Evolutionary conservation across 2,113 vertebrate species (phyloP).

Genomic region (Pterocles orientalis): DNA sequence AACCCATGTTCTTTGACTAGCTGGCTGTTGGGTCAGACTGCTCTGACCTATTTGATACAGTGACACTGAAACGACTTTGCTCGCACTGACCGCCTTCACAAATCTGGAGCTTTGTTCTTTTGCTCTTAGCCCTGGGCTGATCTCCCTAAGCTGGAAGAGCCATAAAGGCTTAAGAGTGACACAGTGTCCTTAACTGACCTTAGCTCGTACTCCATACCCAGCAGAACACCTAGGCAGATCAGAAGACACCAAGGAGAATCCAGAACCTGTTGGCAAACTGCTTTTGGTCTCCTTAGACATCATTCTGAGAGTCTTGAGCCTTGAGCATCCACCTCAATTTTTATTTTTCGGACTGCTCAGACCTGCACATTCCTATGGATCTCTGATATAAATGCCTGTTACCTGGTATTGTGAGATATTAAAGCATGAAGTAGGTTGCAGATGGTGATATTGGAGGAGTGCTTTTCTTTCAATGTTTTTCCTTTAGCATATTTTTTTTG

Average conservation of each 20-base stretch:
- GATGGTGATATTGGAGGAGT: background rate
- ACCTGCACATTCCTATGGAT: background rate
- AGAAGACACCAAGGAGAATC: background rate
- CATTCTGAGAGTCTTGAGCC: background rate
- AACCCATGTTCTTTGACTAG: constrained; percentile 16
- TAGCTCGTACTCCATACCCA: background rate
- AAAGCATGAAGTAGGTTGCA: background rate
- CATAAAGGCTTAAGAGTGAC: background rate
- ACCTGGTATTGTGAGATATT: background rate
- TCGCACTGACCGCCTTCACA: background rate
- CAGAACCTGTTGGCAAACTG: background rate
- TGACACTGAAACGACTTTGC: background rate
- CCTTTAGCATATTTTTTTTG: background rate
- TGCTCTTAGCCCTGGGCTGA: background rate
- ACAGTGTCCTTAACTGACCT: constrained; percentile 29
- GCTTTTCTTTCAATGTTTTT: background rate
- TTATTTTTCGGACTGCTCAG: background rate
- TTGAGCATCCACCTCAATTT: background rate
- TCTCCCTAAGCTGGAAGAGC: background rate
- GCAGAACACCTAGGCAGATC: background rate
- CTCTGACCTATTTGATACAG: background rate
- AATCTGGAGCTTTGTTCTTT: background rate
- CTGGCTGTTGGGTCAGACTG: constrained; percentile 1
- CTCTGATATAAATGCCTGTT: background rate
- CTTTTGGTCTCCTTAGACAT: background rate